Percentiles rank a stretch among this genome's conserved stretches.
Conservation (phyloP, 1,140 invertebrate species). For the Acromyrmex charruanus region DNA sequence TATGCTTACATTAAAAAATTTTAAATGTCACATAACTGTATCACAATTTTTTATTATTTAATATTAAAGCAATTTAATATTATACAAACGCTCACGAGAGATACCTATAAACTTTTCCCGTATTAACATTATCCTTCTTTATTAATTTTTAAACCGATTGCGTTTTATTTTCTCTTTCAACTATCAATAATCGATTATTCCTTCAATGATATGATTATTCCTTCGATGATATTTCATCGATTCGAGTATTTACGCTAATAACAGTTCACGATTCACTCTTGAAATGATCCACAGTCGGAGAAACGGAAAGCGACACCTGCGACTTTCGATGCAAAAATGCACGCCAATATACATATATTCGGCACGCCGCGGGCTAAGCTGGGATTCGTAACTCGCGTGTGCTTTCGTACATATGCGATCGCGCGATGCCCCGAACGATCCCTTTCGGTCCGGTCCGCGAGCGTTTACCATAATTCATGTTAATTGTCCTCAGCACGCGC, state of each 20-base stretch:
- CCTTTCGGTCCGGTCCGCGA: constrained; percentile 67
- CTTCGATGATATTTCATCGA: background rate
- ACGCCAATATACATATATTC: constrained; percentile 60
- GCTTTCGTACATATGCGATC: constrained; percentile 60
- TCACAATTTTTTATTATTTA: background rate
- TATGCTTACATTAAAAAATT: background rate
- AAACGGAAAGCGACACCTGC: constrained; percentile 54
- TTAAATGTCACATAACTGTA: background rate
- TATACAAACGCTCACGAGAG: too few relatives aligned
- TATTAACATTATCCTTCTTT: background rate
- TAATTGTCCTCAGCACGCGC: constrained; percentile 81
- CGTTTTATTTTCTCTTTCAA: background rate
- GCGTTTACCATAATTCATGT: constrained; percentile 84
- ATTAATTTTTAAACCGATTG: background rate
- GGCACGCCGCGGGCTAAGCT: constrained; percentile 54
- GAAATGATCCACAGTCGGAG: constrained; percentile 13
- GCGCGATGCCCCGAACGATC: constrained; percentile 66
- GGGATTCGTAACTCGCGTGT: constrained; percentile 45
- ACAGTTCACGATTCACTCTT: background rate
- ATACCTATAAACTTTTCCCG: background rate
- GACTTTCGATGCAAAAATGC: constrained; percentile 64
- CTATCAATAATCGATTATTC: background rate
- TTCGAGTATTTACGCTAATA: background rate
- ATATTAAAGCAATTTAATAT: background rate
- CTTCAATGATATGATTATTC: background rate